Conservation (phyloP, 1,140 invertebrate species). For the Drosophila triauraria region DNA sequence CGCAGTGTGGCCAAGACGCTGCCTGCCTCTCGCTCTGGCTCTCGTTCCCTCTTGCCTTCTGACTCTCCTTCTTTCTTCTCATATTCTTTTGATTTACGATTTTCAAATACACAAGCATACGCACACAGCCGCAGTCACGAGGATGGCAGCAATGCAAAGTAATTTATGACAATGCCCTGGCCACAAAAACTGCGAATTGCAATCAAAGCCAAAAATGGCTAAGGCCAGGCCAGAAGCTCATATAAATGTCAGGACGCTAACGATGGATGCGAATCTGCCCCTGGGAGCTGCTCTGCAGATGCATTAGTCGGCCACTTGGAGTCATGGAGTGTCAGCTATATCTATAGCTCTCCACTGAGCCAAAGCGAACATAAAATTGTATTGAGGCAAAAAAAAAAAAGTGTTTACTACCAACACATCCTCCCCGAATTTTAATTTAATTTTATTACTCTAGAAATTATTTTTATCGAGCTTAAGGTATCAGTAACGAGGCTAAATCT, state of each 20-base stretch:
- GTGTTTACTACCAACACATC: too few relatives aligned
- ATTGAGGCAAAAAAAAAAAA: neutral
- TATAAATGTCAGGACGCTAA: constrained; percentile 78
- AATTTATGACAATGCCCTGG: constrained; percentile 78
- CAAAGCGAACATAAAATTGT: neutral
- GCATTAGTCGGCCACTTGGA: constrained; percentile 58
- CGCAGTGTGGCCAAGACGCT: constrained; percentile 61
- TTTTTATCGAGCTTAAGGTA: too few relatives aligned
- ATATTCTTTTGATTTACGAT: constrained; percentile 71
- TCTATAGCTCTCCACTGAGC: constrained; percentile 10
- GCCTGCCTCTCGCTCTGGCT: neutral
- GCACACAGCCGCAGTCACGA: constrained; percentile 5
- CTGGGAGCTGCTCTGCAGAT: constrained; percentile 48
- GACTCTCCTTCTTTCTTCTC: neutral
- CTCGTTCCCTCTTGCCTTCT: neutral
- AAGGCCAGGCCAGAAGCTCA: constrained; percentile 73
- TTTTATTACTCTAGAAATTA: too few relatives aligned
- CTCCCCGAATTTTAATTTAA: neutral
- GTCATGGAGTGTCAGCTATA: constrained; percentile 8
- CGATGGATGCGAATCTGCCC: constrained; percentile 65
- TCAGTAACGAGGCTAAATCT: too few relatives aligned
- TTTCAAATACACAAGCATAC: constrained; percentile 64
- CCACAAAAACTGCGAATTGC: constrained; percentile 79
- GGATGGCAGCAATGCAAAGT: constrained; percentile 59
- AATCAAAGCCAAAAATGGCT: constrained; percentile 76